phyloP scores from a whole-genome alignment of 2,888 invertebrate genomes.

The Aquatica leii region DNA sequence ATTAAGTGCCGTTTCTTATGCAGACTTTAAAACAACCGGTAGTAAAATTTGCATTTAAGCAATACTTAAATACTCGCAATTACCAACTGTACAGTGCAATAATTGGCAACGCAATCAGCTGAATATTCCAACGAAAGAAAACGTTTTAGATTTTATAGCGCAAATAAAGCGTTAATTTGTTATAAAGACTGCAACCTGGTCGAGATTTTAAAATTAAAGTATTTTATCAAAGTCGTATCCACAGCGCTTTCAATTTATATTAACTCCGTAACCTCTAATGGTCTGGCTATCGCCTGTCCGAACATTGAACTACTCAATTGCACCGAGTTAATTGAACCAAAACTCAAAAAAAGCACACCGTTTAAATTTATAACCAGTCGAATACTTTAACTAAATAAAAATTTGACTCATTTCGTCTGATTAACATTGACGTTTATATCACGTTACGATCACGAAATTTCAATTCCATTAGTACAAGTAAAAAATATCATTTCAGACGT shows the following conservation, averaged over 20 bases:
- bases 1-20: constrained; percentile 21
- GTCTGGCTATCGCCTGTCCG: constrained; percentile 37
- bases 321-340: constrained; percentile 39
- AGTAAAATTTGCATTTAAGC: constrained; percentile 30
- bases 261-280: constrained; percentile 38
- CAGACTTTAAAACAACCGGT: constrained; percentile 18
- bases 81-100: constrained; percentile 14
- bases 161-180: neutral
- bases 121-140: too few species aligned
- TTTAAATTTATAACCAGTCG: constrained; percentile 30
- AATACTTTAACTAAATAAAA: neutral
- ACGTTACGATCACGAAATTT: neutral
- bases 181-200: neutral
- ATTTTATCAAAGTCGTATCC: constrained; percentile 50
- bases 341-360: constrained; percentile 30
- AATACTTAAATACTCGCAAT: constrained; percentile 22
- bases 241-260: constrained; percentile 49
- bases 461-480: neutral
- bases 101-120: constrained; percentile 24
- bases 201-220: constrained; percentile 45
- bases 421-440: neutral
- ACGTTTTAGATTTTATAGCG: too few species aligned
- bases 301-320: constrained; percentile 35
- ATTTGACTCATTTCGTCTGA: too few species aligned
- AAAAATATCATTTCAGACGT: too few species aligned